These are phyloP conservation scores for Xyrichtys novacula DNA, from an alignment of 2,797 vertebrate species.

Conservation along the genomic window DNA sequence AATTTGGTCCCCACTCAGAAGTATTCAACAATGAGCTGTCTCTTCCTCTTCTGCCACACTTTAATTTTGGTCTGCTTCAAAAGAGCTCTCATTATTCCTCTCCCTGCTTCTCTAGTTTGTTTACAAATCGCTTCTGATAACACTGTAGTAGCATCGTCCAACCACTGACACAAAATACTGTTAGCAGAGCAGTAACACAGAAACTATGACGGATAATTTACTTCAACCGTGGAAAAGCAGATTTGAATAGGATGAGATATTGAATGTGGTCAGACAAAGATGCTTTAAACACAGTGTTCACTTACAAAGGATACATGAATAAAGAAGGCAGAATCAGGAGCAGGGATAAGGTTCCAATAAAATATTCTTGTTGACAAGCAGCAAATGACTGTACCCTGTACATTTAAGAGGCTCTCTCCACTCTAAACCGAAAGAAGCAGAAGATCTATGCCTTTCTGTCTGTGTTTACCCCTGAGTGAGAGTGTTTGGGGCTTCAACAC, in stretches of 20 bases:
- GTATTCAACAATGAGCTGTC: slow-evolving; percentile 33
- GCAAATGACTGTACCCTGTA: no score
- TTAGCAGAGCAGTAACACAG: slow-evolving; percentile 23
- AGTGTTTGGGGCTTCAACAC: no score
- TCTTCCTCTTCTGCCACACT: slow-evolving; percentile 9
- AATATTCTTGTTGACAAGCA: no score
- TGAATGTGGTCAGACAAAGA: slow-evolving; percentile 23
- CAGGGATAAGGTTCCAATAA: no score
- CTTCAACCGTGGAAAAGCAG: slow-evolving; percentile 33
- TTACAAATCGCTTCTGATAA: slow-evolving; percentile 34
- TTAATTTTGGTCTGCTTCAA: slow-evolving; percentile 26
- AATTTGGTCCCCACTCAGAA: slow-evolving; percentile 30
- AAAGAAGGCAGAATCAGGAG: slow-evolving; percentile 43
- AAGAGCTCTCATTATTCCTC: slow-evolving; percentile 10
- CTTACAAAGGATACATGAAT: slow-evolving; percentile 35
- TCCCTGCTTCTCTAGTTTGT: slow-evolving; percentile 11
- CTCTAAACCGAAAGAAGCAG: no score
- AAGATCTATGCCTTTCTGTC: no score
- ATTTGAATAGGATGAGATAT: slow-evolving; percentile 26
- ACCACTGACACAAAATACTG: slow-evolving; percentile 18
- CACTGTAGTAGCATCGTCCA: slow-evolving; percentile 14
- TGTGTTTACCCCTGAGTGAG: no score
- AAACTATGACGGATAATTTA: slow-evolving; percentile 29
- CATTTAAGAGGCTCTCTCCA: no score
- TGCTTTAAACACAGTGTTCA: slow-evolving; percentile 20